Evolutionary conservation across 2,797 vertebrate genomes (phyloP), one percentile per base, ranked within the genome.

Genomic region (Coregonus sp.): DNA sequence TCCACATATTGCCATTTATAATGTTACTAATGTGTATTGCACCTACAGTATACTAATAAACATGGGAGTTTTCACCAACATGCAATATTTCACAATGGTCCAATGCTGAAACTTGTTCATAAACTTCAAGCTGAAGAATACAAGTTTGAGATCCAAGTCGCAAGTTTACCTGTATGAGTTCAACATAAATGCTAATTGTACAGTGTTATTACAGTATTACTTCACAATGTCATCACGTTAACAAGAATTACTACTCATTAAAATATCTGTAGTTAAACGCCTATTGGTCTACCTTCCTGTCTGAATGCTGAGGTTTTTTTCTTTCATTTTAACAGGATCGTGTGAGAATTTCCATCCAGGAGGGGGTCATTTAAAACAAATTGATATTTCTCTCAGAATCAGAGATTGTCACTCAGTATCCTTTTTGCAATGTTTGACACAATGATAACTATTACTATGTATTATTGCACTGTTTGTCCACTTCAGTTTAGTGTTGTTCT

Each of bases 81-180:
- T 29, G n/a, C 11, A 59, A 65, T 65, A 25, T 65, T 65, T 65
- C 31, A 25, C 61, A 65, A 25, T 25, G 61, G 61, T 7, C 3
- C 61, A 0, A 95, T 95, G 94, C 94, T 95, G 95, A 95, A 94
- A 82, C 73, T 95, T 84, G 94, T 95, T 33, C 95, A 95, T 87
- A 95, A 95, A 74, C 94, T 95, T 54, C 94, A 95, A 80, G 92
- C 91, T 20, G 94, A 95, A 84, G 94, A 95, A 71, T 95, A 94
- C 81, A 93, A 86, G 89, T 95, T 94, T 20, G 94, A 95, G n/a
- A 95, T 95, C 73, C 93, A 20, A 65, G n/a, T 65, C 61, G 3
- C 25, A 11, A 7, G 1, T 65, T 65, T 29, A 9, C 61, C 94
- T 65, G 25, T 65, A 65, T 25, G 25, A 20, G 6, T 29, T 65